A percentile compares a stretch with the other conserved stretches of the same genome.
Conservation (phyloP, 92 coral and sea anemone species). For the Porites cylindrica region DNA sequence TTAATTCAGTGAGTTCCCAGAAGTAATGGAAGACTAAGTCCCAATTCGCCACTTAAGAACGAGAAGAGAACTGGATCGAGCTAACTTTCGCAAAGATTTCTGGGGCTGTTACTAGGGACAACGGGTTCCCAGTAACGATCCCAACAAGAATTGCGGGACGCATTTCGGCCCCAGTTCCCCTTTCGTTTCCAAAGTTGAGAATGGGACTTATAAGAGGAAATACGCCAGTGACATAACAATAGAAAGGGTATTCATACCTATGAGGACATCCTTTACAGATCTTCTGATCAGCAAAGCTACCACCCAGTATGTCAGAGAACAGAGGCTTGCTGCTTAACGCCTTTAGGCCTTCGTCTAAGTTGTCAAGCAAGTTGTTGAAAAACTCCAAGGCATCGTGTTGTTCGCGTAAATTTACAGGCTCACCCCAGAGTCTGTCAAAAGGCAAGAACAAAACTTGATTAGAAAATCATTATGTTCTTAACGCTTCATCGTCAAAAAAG, state of each 20-base stretch:
- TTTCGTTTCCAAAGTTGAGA: too few relatives aligned
- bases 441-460: background rate
- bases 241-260: slow-evolving; percentile 58
- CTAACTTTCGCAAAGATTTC: too few relatives aligned
- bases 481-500: background rate
- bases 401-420: slow-evolving; percentile 97
- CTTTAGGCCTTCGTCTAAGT: slow-evolving; percentile 95
- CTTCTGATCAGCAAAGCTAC: slow-evolving; percentile 98
- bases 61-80: too few relatives aligned
- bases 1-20: too few relatives aligned
- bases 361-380: slow-evolving; percentile 97
- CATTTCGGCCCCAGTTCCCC: too few relatives aligned
- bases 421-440: slow-evolving; percentile 84
- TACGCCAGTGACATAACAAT: background rate
- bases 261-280: slow-evolving; percentile 99
- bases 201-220: too few relatives aligned
- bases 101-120: too few relatives aligned
- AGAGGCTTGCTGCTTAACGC: slow-evolving; percentile 78
- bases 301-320: slow-evolving; percentile 92
- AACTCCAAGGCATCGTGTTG: slow-evolving; percentile 99
- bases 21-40: too few relatives aligned
- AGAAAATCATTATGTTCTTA: background rate
- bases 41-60: too few relatives aligned
- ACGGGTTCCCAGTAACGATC: too few relatives aligned
- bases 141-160: too few relatives aligned